phyloP scores from a whole-genome alignment of 1,140 invertebrate species.

The Leptinotarsa lineolata region DNA sequence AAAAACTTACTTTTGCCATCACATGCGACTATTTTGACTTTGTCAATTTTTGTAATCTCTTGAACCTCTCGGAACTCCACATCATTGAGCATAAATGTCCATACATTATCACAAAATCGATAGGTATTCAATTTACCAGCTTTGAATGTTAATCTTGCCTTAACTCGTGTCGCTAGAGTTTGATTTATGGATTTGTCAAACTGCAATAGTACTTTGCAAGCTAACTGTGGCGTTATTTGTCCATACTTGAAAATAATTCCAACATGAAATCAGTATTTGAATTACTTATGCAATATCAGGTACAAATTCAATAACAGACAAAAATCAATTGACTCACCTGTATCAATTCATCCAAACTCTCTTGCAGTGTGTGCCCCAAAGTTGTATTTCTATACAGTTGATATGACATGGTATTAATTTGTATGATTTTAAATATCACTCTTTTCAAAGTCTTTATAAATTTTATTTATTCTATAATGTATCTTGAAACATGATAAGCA shows the following conservation, averaged over 20 bases:
- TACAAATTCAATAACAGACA: background rate
- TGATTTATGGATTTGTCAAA: constrained; percentile 98
- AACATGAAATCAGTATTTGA: background rate
- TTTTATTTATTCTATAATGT: too few relatives aligned
- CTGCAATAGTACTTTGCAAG: constrained; percentile 90
- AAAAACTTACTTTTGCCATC: constrained; percentile 88
- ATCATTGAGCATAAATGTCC: constrained; percentile 99
- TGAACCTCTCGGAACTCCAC: constrained; percentile 97
- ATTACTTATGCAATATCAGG: background rate
- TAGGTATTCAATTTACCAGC: constrained; percentile 97
- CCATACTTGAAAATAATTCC: constrained; percentile 78
- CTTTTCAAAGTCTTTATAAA: too few relatives aligned
- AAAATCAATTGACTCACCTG: constrained; percentile 60
- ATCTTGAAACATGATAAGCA: too few relatives aligned
- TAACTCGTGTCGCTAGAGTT: constrained; percentile 89
- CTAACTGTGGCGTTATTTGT: constrained; percentile 91
- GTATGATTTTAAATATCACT: background rate
- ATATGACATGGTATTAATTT: constrained; percentile 76
- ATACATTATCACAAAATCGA: constrained; percentile 99
- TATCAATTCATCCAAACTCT: constrained; percentile 92
- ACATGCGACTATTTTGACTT: constrained; percentile 99
- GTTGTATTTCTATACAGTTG: constrained; percentile 98
- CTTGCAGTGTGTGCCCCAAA: constrained; percentile 93
- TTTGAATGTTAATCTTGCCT: constrained; percentile 92
- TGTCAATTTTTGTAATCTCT: constrained; percentile 92